These are phyloP conservation scores for Oxyura jamaicensis DNA, from an alignment of 2,113 vertebrate genomes.

Conservation along the genomic window DNA sequence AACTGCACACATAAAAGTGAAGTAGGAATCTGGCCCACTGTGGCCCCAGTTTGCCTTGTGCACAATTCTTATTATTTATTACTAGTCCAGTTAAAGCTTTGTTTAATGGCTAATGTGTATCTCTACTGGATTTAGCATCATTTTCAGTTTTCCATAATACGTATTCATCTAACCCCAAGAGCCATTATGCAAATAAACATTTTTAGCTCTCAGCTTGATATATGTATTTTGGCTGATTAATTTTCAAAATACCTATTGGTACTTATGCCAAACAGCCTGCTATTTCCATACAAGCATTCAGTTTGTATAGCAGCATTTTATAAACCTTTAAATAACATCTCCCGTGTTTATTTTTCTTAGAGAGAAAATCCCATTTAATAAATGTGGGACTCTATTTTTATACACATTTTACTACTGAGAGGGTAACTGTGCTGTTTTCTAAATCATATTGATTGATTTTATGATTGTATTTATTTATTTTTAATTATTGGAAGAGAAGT, in stretches of 20 bases:
- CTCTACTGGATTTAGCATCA: not conserved
- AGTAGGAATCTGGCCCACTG: not conserved
- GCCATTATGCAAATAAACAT: not conserved
- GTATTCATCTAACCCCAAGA: not conserved
- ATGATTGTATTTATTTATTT: no score
- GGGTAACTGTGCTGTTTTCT: not conserved
- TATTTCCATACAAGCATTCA: not conserved
- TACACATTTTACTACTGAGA: not conserved
- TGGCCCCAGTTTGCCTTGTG: fast-evolving
- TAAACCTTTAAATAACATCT: slow-evolving; percentile 42
- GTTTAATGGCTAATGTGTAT: not conserved
- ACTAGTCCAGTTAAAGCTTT: not conserved
- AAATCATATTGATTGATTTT: not conserved
- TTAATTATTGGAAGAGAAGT: not conserved
- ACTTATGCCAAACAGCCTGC: slow-evolving; percentile 6
- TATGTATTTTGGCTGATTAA: not conserved
- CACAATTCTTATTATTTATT: not conserved
- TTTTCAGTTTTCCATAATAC: not conserved
- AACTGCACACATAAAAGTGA: not conserved
- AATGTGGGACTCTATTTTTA: not conserved
- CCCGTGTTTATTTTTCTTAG: slow-evolving; percentile 22
- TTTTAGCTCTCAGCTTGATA: slow-evolving; percentile 6
- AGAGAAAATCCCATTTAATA: slow-evolving; percentile 24
- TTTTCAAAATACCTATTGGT: slow-evolving; percentile 28
- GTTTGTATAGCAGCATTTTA: not conserved